These are phyloP conservation scores for Ceuthmochares aereus DNA, from an alignment of 2,113 vertebrate genomes.

Conservation along the genomic window DNA sequence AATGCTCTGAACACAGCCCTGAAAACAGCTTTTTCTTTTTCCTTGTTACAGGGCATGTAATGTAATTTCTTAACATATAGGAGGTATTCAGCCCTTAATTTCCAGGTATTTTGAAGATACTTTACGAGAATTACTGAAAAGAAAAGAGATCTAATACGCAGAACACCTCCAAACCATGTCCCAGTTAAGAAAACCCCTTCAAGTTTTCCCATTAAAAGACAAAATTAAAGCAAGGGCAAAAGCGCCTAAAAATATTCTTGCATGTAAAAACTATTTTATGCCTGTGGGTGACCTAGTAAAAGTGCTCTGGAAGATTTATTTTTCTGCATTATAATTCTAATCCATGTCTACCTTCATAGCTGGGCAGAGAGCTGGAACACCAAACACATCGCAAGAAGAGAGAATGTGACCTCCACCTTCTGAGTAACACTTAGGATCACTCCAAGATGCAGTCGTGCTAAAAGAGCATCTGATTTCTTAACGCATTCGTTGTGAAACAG, in stretches of 20 bases:
- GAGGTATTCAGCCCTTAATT: not conserved
- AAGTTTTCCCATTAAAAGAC: not conserved
- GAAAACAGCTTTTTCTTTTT: fast-evolving
- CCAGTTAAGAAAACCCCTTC: not conserved
- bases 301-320: not conserved
- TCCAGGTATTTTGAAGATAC: not conserved
- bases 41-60: not conserved
- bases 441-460: not conserved
- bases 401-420: not conserved
- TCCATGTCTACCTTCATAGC: not conserved
- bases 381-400: fast-evolving
- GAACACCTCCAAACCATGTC: not conserved
- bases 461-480: fast-evolving
- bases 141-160: not conserved
- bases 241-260: slow-evolving; percentile 37
- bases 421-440: not conserved
- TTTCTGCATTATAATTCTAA: not conserved
- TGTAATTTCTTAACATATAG: not conserved
- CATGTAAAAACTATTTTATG: not conserved
- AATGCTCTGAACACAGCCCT: not conserved
- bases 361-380: not conserved
- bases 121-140: not conserved
- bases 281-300: not conserved
- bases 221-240: slow-evolving; percentile 17
- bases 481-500: not conserved